A percentile compares a stretch with the other conserved stretches of the same genome.
Conservation (phyloP, 2,113 vertebrate species). For the Taurulus bubalis region DNA sequence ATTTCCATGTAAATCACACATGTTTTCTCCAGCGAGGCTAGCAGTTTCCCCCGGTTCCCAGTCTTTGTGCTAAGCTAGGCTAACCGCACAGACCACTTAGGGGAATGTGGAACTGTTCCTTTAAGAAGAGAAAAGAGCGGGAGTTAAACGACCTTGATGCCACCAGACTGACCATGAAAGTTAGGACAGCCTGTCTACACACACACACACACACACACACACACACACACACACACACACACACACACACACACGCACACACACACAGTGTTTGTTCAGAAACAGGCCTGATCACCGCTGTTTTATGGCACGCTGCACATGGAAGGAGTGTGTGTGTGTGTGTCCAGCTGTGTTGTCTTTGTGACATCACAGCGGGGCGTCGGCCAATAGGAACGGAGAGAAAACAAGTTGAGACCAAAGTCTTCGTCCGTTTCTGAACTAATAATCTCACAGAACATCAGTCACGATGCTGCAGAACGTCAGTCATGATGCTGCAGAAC, state of each 20-base stretch:
- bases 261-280: background rate
- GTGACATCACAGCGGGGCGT: too few species aligned
- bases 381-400: too few species aligned
- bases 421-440: background rate
- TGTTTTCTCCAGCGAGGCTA: background rate
- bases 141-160: background rate
- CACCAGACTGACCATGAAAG: constrained; percentile 17
- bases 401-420: background rate
- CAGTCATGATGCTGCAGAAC: background rate
- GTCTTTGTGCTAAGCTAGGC: constrained; percentile 31
- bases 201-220: background rate
- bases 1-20: background rate
- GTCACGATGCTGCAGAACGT: too few species aligned
- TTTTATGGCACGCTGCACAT: background rate
- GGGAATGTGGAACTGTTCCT: background rate
- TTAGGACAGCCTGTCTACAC: constrained; percentile 9
- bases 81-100: background rate
- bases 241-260: background rate
- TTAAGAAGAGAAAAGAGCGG: background rate
- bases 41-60: background rate
- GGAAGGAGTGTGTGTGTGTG: background rate
- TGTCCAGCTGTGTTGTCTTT: constrained; percentile 48
- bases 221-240: background rate
- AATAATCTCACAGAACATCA: too few species aligned
- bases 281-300: background rate